Conservation (phyloP, 2,888 invertebrate genomes). For the Diachrysia chrysitis region DNA sequence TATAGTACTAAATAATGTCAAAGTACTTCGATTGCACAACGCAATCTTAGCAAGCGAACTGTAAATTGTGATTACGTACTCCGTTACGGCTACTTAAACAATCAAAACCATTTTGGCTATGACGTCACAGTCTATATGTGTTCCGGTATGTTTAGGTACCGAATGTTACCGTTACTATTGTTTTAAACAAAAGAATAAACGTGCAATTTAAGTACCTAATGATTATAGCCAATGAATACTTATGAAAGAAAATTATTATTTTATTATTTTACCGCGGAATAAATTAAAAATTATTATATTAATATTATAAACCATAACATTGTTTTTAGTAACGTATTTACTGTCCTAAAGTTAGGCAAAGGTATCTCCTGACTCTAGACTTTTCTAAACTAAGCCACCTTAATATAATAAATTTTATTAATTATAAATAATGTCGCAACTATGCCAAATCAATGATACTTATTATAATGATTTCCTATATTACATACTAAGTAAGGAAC, state of each 20-base stretch:
- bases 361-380: no score
- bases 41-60: conserved; percentile 13
- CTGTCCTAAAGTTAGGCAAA: no score
- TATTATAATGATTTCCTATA: no score
- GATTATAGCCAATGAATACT: background rate
- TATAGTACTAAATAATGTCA: conserved; percentile 16
- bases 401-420: no score
- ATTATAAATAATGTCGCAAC: no score
- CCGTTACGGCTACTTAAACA: conserved; percentile 4
- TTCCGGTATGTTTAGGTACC: no score
- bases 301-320: background rate
- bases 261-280: background rate
- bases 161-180: background rate
- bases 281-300: background rate
- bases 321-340: background rate
- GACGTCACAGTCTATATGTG: conserved; percentile 7
- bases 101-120: conserved; percentile 34
- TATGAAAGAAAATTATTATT: background rate
- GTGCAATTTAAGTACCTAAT: background rate
- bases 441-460: no score
- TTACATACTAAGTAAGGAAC: background rate
- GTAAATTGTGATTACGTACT: conserved; percentile 18
- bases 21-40: conserved; percentile 10
- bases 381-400: no score
- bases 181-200: background rate